Evolutionary conservation across 53 echinoderm and acorn worm genomes (phyloP).

Genomic region (Arbacia lixula): DNA sequence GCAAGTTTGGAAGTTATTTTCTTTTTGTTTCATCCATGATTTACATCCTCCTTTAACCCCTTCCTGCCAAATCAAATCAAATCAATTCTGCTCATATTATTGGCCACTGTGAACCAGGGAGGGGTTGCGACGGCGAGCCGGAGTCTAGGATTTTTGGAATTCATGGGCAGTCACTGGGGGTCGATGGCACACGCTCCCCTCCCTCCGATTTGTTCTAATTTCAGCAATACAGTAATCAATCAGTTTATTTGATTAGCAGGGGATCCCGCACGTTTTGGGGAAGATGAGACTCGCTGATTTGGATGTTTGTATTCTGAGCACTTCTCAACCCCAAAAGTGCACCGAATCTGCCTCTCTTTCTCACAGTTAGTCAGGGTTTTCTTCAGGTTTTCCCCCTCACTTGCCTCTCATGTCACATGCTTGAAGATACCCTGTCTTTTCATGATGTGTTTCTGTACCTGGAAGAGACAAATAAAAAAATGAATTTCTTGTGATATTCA

Average conservation of each 20-base stretch:
- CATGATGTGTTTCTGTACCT: too few species aligned
- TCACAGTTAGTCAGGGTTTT: too few species aligned
- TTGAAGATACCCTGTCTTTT: too few species aligned
- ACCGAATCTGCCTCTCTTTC: conserved; percentile 2
- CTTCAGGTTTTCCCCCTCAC: background rate
- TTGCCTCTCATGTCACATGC: conserved; percentile 9
- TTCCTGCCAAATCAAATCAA: conserved; percentile 43
- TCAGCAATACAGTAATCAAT: conserved; percentile 59
- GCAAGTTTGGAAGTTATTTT: too few species aligned
- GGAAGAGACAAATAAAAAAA: too few species aligned
- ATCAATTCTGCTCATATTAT: conserved; percentile 16
- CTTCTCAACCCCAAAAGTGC: conserved; percentile 39
- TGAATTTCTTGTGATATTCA: too few species aligned
- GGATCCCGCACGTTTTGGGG: conserved; percentile 44
- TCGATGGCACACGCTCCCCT: conserved; percentile 49
- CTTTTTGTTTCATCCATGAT: too few species aligned
- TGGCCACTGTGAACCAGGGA: conserved; percentile 2
- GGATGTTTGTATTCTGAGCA: conserved; percentile 29
- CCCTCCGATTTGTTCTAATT: conserved; percentile 51
- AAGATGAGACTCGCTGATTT: conserved; percentile 37
- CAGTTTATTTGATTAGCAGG: conserved; percentile 54
- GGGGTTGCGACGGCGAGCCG: background rate
- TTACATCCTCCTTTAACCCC: background rate
- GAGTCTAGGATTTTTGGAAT: conserved; percentile 30
- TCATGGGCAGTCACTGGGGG: conserved; percentile 44